Evolutionary conservation across 2,797 vertebrate species (phyloP), one percentile per base, ranked within the genome.

Genomic region (Enteromius trimaculatus): DNA sequence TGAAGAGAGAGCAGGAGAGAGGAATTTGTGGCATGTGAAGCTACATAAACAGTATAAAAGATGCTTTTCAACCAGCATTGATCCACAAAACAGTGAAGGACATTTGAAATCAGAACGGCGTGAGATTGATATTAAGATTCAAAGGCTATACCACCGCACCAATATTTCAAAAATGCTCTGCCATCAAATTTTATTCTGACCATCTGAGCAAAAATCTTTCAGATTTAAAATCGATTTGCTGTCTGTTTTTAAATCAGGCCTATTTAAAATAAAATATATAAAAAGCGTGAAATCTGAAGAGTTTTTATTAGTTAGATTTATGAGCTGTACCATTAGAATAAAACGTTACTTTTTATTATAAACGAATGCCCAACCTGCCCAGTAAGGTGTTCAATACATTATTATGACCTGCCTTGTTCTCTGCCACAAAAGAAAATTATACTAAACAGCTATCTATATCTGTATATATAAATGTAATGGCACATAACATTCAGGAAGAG

Each of bases 401-500:
- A 82, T 80, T 77, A 83, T 58, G 71, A 82, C 66, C 65, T 76
- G 51, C 60, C 79, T 86, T 79, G 70, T 81, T 79, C 26, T 72
- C 42, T 76, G 53, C 77, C 51, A 39, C 37, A 77, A 80, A 81
- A 13, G 13, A 8, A 44, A 14, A 44, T 42, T 3, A 44, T 74
- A 11, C 49, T 31, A 68, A 70, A 77, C 44, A 55, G 42, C 75
- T 39, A 31, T 65, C 55, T 77, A 53, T 66, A 65, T 58, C 65
- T 58, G 26, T 19, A 49, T 80, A 85, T 21, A 49, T 81, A 85
- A 51, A 80, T 77, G 75, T 58, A 66, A 88, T 82, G 81, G 85
- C 68, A 85, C 79, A 81, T 44, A 34, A 53, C 80, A 83, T 87
- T 88, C 86, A 55, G 82, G 81, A 87, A 91, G 85, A 88, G 80